Evolutionary conservation across 2,888 invertebrate species (phyloP).

Genomic region (Chromoteleia sp.): DNA sequence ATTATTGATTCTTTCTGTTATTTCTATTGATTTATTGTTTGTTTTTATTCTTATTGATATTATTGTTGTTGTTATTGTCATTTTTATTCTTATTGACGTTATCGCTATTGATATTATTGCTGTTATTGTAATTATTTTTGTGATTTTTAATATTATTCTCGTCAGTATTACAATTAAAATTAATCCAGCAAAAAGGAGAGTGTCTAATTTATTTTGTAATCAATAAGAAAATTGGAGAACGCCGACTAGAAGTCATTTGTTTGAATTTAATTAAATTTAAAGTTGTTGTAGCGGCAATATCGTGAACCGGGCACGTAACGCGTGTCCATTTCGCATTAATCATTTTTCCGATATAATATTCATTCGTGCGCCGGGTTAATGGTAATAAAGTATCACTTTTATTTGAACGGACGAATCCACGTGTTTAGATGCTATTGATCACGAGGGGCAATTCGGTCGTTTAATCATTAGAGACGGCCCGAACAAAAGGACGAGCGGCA

Average conservation of each 20-base stretch:
- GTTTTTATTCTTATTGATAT: too few species aligned
- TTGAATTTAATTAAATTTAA: slow-evolving; percentile 32
- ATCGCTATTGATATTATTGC: too few species aligned
- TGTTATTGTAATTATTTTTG: too few species aligned
- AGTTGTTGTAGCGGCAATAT: slow-evolving; percentile 20
- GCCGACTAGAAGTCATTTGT: slow-evolving; percentile 1
- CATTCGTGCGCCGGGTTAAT: slow-evolving; percentile 35
- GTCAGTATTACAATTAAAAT: too few species aligned
- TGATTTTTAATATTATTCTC: too few species aligned
- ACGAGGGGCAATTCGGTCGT: slow-evolving; percentile 44
- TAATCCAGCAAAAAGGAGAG: too few species aligned
- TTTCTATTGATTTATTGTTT: too few species aligned
- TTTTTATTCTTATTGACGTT: too few species aligned
- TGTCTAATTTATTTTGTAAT: too few species aligned
- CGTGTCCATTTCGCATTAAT: slow-evolving; percentile 48
- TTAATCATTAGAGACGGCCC: slow-evolving; percentile 49
- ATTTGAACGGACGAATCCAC: slow-evolving; percentile 38
- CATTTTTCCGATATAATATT: slow-evolving; percentile 57
- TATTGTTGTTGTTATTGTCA: too few species aligned
- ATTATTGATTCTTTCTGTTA: too few species aligned
- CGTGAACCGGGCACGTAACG: slow-evolving; percentile 14
- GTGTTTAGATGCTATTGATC: slow-evolving; percentile 57
- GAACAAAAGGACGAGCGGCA: slow-evolving; percentile 25
- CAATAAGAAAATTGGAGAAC: background rate
- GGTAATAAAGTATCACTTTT: slow-evolving; percentile 56